phyloP scores from a whole-genome alignment of 2,113 vertebrate species.

The Phalacrocorax pelagicus region DNA sequence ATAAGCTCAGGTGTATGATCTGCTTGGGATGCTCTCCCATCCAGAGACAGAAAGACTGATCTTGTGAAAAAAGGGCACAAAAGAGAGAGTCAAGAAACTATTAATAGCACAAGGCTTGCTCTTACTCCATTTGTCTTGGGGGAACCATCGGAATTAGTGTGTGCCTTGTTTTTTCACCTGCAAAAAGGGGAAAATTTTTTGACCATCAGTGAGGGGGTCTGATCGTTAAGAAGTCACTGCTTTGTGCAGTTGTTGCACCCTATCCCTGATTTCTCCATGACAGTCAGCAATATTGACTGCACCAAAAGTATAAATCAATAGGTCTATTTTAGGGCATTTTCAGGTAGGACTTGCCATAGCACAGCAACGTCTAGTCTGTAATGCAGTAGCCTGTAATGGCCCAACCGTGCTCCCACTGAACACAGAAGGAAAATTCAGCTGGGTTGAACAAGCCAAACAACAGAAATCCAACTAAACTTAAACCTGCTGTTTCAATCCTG shows the following conservation, averaged over 20 bases:
- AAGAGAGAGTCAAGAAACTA: neutral
- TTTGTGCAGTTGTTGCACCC: neutral
- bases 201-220: neutral
- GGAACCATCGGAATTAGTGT: neutral
- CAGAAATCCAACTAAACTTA: neutral
- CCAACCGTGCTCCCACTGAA: neutral
- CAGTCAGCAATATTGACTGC: neutral
- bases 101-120: neutral
- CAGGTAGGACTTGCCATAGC: neutral
- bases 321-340: neutral
- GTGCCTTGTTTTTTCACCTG: neutral
- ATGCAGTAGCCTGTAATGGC: neutral
- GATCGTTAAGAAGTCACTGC: neutral
- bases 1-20: neutral
- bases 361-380: neutral
- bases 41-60: neutral
- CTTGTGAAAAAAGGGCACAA: neutral
- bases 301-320: neutral
- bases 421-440: neutral
- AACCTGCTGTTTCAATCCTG: neutral
- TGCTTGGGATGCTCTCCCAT: neutral
- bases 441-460: neutral
- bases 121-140: neutral
- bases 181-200: neutral
- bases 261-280: neutral